Conservation (phyloP, 2,797 vertebrate species). For the Galago senegalensis region DNA sequence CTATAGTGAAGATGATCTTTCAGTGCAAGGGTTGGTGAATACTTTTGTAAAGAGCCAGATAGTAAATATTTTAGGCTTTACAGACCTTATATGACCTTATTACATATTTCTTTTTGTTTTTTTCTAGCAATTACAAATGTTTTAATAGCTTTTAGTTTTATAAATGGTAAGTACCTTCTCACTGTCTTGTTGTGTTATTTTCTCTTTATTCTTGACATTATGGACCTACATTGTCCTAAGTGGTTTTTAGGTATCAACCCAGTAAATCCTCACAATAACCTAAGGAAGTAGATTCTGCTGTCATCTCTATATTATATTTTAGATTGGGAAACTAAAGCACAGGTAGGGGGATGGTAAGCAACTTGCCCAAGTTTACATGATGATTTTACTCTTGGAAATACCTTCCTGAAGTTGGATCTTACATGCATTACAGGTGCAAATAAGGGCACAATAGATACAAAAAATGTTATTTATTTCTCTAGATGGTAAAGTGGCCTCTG, state of each 20-base stretch:
- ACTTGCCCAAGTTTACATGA: background rate
- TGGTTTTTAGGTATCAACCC: background rate
- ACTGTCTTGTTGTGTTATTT: background rate
- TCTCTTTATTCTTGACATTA: background rate
- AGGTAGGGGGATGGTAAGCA: background rate
- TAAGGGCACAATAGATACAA: background rate
- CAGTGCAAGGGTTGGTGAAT: background rate
- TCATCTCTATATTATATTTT: background rate
- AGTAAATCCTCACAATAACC: background rate
- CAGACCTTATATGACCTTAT: background rate
- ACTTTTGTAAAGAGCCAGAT: conserved; percentile 8
- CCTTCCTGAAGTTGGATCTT: conserved; percentile 11
- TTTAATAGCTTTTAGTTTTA: conserved; percentile 22
- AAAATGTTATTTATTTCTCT: conserved; percentile 45
- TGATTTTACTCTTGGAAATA: background rate
- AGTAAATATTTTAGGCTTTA: conserved; percentile 47
- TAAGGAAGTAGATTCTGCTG: background rate
- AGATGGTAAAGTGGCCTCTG: conserved; percentile 52
- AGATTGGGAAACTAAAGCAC: background rate
- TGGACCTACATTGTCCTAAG: background rate
- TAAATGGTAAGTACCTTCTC: background rate
- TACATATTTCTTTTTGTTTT: background rate
- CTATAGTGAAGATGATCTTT: background rate
- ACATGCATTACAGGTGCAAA: conserved; percentile 11
- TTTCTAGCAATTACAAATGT: background rate